A percentile compares a stretch with the other conserved stretches of the same genome.
Evolutionary conservation across 2,797 vertebrate genomes (phyloP).

Genomic region (Netta rufina): DNA sequence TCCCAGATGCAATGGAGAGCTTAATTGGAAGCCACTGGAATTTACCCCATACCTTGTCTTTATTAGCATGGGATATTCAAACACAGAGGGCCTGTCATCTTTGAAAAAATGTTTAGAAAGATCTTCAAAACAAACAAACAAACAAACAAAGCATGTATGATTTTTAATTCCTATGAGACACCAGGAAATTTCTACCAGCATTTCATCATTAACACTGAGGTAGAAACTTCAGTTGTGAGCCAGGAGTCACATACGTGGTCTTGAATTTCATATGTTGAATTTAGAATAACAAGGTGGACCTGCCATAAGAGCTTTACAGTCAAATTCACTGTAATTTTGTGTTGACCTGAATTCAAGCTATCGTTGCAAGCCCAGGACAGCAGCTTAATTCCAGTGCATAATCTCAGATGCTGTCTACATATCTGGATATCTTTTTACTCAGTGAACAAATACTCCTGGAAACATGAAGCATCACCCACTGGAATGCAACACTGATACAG

Average conservation of each 20-base stretch:
- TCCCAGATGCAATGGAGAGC: rapidly evolving
- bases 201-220: neutral
- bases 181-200: neutral
- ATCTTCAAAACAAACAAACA: neutral
- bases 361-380: neutral
- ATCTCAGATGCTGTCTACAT: neutral
- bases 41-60: neutral
- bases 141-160: neutral
- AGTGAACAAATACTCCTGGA: neutral
- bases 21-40: neutral
- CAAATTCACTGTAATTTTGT: neutral
- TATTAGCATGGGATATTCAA: neutral
- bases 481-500: neutral
- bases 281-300: neutral
- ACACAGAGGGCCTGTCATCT: neutral
- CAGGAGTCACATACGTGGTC: neutral
- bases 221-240: neutral
- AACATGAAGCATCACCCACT: neutral
- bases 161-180: neutral
- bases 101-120: neutral
- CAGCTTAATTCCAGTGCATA: neutral
- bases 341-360: neutral
- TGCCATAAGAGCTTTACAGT: neutral
- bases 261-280: neutral
- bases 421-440: neutral